A percentile compares a stretch with the other conserved stretches of the same genome.
These are phyloP conservation scores for Tenthredo distinguenda DNA, from an alignment of 2,888 invertebrate species.

Conservation along the genomic window DNA sequence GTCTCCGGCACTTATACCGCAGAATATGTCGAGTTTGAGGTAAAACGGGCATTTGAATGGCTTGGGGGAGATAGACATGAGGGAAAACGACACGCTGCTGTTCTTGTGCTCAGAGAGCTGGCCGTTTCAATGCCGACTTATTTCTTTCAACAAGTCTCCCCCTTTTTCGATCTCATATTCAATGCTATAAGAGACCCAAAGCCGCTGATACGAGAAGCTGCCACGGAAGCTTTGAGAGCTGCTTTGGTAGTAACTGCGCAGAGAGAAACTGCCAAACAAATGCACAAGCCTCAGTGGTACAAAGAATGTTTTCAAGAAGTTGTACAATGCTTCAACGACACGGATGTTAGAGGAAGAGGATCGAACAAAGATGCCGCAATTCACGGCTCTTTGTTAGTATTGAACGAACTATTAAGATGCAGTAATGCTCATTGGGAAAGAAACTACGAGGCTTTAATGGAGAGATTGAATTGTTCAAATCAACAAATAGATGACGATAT, in stretches of 20 bases:
- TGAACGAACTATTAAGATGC: constrained; percentile 96
- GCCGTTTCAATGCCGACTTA: constrained; percentile 98
- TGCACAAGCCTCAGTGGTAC: constrained; percentile 94
- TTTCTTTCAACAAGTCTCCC: constrained; percentile 96
- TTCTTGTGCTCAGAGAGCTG: constrained; percentile 94
- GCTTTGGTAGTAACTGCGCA: constrained; percentile 97
- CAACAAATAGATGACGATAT: constrained; percentile 79
- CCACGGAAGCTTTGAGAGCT: constrained; percentile 96
- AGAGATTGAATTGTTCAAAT: constrained; percentile 78
- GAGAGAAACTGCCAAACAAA: constrained; percentile 96
- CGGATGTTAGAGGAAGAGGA: constrained; percentile 85
- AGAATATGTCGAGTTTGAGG: constrained; percentile 99
- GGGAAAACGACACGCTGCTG: constrained; percentile 94
- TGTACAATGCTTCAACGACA: constrained; percentile 88
- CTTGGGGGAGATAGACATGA: constrained; percentile 94
- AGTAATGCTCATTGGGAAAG: constrained; percentile 94
- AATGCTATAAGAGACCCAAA: constrained; percentile 95
- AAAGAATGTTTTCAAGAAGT: constrained; percentile 96
- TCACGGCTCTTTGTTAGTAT: constrained; percentile 94
- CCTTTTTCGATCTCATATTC: constrained; percentile 96
- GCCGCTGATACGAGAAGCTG: constrained; percentile 93
- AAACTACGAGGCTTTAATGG: constrained; percentile 87
- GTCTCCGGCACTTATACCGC: constrained; percentile 96
- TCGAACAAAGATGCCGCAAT: constrained; percentile 93
- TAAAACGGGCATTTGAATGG: constrained; percentile 97